Evolutionary conservation across 2,888 invertebrate species (phyloP).

Genomic region (Erebia epiphron): DNA sequence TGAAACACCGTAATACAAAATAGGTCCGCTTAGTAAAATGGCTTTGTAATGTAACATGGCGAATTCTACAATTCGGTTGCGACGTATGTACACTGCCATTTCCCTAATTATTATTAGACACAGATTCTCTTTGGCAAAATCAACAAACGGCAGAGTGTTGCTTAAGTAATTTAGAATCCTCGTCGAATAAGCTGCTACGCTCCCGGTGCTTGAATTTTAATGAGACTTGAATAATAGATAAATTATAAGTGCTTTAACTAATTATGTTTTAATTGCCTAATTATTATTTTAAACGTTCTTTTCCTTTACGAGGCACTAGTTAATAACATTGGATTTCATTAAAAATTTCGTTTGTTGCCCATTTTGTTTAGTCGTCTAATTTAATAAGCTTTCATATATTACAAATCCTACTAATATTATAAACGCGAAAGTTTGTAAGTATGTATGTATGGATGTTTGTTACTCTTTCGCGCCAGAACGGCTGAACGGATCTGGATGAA

Average conservation of each 20-base stretch:
- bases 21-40: too few species aligned
- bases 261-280: not conserved
- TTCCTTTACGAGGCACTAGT: not conserved
- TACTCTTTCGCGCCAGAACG: too few species aligned
- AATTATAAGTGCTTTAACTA: not conserved
- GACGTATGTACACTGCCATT: too few species aligned
- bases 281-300: constrained; percentile 5
- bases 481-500: too few species aligned
- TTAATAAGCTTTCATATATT: too few species aligned
- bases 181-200: not conserved
- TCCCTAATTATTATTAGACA: not conserved
- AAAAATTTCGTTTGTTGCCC: constrained; percentile 1
- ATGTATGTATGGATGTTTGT: too few species aligned
- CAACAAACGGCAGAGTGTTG: not conserved
- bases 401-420: too few species aligned
- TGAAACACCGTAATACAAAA: too few species aligned
- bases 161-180: constrained; percentile 3
- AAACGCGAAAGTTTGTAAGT: too few species aligned
- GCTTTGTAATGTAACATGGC: too few species aligned
- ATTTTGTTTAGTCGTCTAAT: not conserved
- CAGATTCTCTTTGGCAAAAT: not conserved
- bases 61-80: too few species aligned
- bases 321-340: constrained; percentile 1
- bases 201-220: not conserved
- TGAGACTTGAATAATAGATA: constrained; percentile 6